These are phyloP conservation scores for Tinea pellionella DNA, from an alignment of 2,888 invertebrate species.

Conservation along the genomic window DNA sequence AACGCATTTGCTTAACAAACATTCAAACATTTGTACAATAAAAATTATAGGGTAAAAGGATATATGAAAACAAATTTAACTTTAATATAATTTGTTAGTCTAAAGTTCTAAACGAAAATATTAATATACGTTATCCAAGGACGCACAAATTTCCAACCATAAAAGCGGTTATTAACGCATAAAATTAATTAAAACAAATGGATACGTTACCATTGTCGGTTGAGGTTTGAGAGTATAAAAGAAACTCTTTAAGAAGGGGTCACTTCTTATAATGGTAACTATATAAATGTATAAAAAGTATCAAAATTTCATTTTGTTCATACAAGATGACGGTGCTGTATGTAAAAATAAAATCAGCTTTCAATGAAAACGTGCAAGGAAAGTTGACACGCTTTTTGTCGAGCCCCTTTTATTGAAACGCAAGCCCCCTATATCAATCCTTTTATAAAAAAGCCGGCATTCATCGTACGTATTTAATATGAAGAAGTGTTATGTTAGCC, in stretches of 20 bases:
- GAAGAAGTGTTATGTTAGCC: neutral
- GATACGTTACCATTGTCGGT: constrained; percentile 39
- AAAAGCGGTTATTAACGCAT: constrained; percentile 21
- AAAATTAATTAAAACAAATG: constrained; percentile 37
- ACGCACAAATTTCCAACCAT: neutral
- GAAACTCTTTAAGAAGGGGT: constrained; percentile 44
- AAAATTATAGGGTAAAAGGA: no score
- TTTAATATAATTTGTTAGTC: neutral
- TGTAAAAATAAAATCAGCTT: constrained; percentile 11
- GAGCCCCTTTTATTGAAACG: constrained; percentile 29
- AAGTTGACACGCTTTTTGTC: constrained; percentile 32
- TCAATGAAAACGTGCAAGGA: constrained; percentile 26
- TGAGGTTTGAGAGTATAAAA: constrained; percentile 41
- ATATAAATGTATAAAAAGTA: constrained; percentile 34
- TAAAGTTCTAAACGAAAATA: neutral
- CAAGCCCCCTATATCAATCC: constrained; percentile 23
- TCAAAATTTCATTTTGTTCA: constrained; percentile 39
- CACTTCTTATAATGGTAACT: constrained; percentile 35
- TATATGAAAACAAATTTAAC: neutral
- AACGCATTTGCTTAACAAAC: no score
- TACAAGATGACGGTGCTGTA: constrained; percentile 35
- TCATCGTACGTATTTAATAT: constrained; percentile 2
- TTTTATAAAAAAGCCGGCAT: neutral
- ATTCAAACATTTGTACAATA: no score
- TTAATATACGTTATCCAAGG: neutral